Evolutionary conservation across 2,888 invertebrate genomes (phyloP), one percentile per base, ranked within the genome.

Genomic region (Amiota mariae): DNA sequence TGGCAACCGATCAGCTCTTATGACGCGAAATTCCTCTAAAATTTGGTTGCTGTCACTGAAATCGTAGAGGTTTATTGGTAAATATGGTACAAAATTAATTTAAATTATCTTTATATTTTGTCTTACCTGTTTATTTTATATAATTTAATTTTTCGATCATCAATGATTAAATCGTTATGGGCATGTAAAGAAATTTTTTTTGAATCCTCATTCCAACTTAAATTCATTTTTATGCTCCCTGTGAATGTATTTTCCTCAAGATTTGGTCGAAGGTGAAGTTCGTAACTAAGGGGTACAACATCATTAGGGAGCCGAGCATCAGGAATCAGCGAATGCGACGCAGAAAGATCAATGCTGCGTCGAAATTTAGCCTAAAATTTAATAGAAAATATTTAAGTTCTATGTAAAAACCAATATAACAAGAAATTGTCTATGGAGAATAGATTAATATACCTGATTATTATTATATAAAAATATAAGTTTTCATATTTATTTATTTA

Each of bases 331-430:
- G 92, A 91, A 81, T 94, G 92, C 0, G 94, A 92, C 76, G 94
- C 93, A 80, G 94, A 94, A 71, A 95, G 88, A 85, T 95, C 95
- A 76, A 95, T 94, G 84, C 95, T 95, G 70, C 93, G 89, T 73
- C 91, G 89, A 0, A 90, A 87, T 77, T 90, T 90, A 51, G 74
- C 71, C 88, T 88, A 24, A 66, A 78, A 76, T 63, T 20, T 20
- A 12, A 24, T 10, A 70, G 10, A 20, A 36, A 13, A 54, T 54
- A 48, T 48, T n/a, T 9, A 24, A 24, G 24, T 24, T 24, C 24
- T 24, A 24, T 3, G 24, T 24, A 24, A 24, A 24, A 36, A 36
- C 36, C 36, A 36, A 36, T 6, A 36, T 24, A 24, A 24, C 1
- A 24, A 24, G 24, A 24, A 24, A 36, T 36, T 36, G 36, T 36